Evolutionary conservation across 2,888 invertebrate species (phyloP), one percentile per base, ranked within the genome.

Genomic region (Lithodes maja): DNA sequence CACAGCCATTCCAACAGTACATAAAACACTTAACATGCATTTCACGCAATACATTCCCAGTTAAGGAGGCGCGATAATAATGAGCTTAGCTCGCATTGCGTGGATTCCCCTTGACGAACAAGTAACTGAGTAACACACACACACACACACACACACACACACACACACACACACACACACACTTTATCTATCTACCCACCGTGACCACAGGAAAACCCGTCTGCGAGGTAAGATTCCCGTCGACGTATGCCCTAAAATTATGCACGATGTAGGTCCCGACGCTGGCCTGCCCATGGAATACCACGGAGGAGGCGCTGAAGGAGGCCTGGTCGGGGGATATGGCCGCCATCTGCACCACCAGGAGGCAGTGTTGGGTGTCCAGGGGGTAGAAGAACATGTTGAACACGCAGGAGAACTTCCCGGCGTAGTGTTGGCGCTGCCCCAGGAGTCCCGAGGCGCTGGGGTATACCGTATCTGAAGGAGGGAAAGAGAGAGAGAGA

Each of bases 301-400:
- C 49, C n/a, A 81, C 33, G 61, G 12, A 2, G 33, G 7, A 2
- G 33, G 12, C 15, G 68, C 15, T 15, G 55, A 54, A 61, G 52
- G 71, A 12, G 79, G 50, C 79, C 54, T 54, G 17, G 79, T 15
- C 17, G 9, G 9, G 53, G 53, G 54, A 49, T 12, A 12, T 54
- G 79, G 79, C 53, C 15, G 54, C 15, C 15, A 49, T 12, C n/a
- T 9, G 53, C 12, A 79, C 3, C 79, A 54, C 54, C 15, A 77
- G 77, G 50, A 17, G 17, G 17, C 79, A 79, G 7, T 17, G 79
- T 54, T 79, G 79, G 12, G 79, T 79, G 79, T 79, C 79, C 33
- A 79, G n/a, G 9, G 77, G 54, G 54, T 50, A 69, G 52, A 69
- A 82, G 52, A 82, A 82, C 82, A 68, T 54, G 69, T 49, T 9